Percentiles rank a stretch among this genome's conserved stretches.
phyloP scores from a whole-genome alignment of 2,888 invertebrate genomes.

The Caenorhabditis zanzibari region DNA sequence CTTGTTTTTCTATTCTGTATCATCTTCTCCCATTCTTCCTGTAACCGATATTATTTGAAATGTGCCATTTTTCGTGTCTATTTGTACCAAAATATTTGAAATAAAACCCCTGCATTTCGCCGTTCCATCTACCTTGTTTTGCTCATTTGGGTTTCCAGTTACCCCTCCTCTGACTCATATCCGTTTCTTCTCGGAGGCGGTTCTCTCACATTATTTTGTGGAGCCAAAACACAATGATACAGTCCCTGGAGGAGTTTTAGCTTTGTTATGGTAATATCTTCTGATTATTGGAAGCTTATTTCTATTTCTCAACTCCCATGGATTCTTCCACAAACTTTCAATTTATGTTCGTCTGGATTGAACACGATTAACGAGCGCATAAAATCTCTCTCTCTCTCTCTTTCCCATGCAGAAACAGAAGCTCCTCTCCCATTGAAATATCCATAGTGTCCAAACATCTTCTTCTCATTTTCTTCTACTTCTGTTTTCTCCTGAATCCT shows the following conservation, averaged over 20 bases:
- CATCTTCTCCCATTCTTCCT: not conserved
- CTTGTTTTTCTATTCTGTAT: not conserved
- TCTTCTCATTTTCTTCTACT: slow-evolving; percentile 12
- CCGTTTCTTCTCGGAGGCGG: slow-evolving; percentile 10
- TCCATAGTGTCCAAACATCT: slow-evolving; percentile 50
- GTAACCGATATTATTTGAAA: slow-evolving; percentile 9
- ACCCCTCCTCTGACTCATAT: slow-evolving; percentile 30
- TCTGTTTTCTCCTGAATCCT: slow-evolving; percentile 4
- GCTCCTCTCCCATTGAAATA: slow-evolving; percentile 2
- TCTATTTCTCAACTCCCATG: not conserved
- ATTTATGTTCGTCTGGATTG: slow-evolving; percentile 60
- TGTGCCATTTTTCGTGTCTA: not conserved
- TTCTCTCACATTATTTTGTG: slow-evolving; percentile 3
- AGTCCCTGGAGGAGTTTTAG: not conserved
- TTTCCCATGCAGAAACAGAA: not conserved
- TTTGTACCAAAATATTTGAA: slow-evolving; percentile 25
- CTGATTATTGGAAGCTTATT: not conserved
- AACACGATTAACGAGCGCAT: slow-evolving; percentile 58
- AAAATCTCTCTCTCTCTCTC: slow-evolving; percentile 29
- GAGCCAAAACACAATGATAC: slow-evolving; percentile 19
- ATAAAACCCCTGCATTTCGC: slow-evolving; percentile 33
- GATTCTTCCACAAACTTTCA: slow-evolving; percentile 25
- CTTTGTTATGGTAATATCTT: not conserved
- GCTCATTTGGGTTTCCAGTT: slow-evolving; percentile 22
- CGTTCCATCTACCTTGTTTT: slow-evolving; percentile 38